phyloP scores from a whole-genome alignment of 2,797 vertebrate genomes.

The Alexandromys oeconomus region DNA sequence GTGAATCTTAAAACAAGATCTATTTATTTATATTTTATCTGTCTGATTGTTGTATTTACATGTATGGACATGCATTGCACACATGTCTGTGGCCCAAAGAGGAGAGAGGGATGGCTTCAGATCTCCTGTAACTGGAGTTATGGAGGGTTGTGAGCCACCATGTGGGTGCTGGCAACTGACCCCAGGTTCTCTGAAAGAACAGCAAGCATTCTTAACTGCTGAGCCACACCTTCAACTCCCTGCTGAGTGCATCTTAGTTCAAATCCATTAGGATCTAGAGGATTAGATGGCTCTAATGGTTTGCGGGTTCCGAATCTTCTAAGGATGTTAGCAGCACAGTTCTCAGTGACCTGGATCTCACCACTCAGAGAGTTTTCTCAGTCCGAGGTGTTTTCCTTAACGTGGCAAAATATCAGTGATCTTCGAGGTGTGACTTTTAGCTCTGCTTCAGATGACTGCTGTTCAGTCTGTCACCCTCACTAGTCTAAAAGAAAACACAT shows the following conservation, averaged over 20 bases:
- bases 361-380: conserved; percentile 78
- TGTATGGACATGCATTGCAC: not conserved
- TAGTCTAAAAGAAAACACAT: conserved; percentile 81
- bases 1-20: conserved; percentile 44
- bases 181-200: not conserved
- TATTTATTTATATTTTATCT: not conserved
- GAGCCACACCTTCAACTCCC: not conserved
- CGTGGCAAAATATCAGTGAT: conserved; percentile 86
- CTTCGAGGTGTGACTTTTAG: conserved; percentile 85
- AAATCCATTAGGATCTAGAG: conserved; percentile 37
- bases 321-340: conserved; percentile 44
- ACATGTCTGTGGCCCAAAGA: not conserved
- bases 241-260: conserved; percentile 74
- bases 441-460: conserved; percentile 84
- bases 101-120: not conserved
- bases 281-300: not conserved
- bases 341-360: not conserved
- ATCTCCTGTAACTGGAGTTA: not conserved
- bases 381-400: conserved; percentile 81
- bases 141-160: not conserved
- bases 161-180: not conserved
- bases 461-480: conserved; percentile 82
- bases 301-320: conserved; percentile 49
- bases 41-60: not conserved
- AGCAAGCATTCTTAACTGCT: not conserved